These are phyloP conservation scores for Timema podura DNA, from an alignment of 2,888 invertebrate genomes.

Conservation along the genomic window DNA sequence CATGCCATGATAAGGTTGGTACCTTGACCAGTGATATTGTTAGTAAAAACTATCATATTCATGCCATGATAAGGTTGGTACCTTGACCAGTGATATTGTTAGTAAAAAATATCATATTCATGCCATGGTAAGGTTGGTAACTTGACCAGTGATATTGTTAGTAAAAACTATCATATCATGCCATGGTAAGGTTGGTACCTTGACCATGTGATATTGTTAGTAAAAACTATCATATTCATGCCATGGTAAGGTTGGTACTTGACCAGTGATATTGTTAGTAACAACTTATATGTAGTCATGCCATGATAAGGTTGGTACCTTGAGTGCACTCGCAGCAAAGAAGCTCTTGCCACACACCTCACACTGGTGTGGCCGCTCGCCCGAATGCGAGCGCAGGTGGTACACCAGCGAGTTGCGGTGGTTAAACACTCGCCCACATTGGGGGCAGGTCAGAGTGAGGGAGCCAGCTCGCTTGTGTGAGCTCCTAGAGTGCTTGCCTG, in stretches of 20 bases:
- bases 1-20: neutral
- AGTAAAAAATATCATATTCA: neutral
- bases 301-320: conserved; percentile 47
- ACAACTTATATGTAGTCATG: too few relatives aligned
- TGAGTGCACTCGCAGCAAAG: conserved; percentile 75
- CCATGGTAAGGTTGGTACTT: neutral
- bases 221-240: neutral
- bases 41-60: neutral
- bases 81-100: neutral
- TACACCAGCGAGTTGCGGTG: conserved; percentile 82
- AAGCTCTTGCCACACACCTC: conserved; percentile 78
- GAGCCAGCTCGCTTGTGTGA: conserved; percentile 17
- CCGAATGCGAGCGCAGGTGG: conserved; percentile 75
- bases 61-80: neutral
- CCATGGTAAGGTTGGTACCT: neutral
- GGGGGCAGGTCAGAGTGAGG: conserved; percentile 52
- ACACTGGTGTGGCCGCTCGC: conserved; percentile 72
- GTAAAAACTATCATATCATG: neutral
- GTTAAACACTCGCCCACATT: conserved; percentile 70
- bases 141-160: neutral
- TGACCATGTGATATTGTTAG: neutral
- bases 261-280: neutral
- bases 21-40: neutral
- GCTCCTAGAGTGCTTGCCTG: conserved; percentile 16
- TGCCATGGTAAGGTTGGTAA: neutral